Base-by-base conservation (phyloP, 2,888 invertebrate genomes). In the Oscheius sp. region DNA sequence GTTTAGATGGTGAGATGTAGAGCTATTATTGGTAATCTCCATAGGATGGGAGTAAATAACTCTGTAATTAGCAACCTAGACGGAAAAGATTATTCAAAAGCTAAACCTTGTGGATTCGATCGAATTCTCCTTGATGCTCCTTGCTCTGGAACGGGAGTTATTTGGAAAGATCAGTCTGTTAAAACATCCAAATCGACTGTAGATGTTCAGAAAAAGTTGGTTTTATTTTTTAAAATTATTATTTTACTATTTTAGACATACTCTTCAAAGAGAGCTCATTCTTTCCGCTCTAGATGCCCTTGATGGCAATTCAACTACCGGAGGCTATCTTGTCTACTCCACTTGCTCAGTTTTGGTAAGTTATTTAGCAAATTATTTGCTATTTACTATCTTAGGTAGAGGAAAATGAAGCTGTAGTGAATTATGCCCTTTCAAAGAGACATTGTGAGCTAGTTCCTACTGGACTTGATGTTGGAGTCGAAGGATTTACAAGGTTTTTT, bases 351-450 rank as follows among this genome's bases (percentile, higher is more conserved):
- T 99, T 77, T 89, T 97, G 83, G 91, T 91, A 81, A 86, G 88
- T 82, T 3, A 6, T 42, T 42, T 42, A 34, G 37, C 37, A 34
- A 6, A 10, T 6, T 31, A 17, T 64, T 8, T 46, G 0, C 10
- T 45, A 15, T 45, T 45, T 45, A 45, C 6, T 17, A 8, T 45
- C 86, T n/a, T 76, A 91, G 90, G 93, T 96, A 0, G 98, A 99
- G 88, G 99, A 99, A 89, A 98, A 99, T 88, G 98, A 98, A 88
- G 93, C 93, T 90, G 95, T 99, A 0, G 91, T 99, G 34, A 93
- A 98, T 88, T 97, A 94, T 88, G 96, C 93, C 1, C 88, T 99
- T 46, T 94, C 92, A 86, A 93, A 94, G 86, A 90, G 98, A 64
- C 88, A 90, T 80, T 96, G 98, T 0, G 95, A 96, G 88, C 88